Evolutionary conservation across 2,113 vertebrate species (phyloP), one percentile per base, ranked within the genome.

Genomic region (Gobio gobio): DNA sequence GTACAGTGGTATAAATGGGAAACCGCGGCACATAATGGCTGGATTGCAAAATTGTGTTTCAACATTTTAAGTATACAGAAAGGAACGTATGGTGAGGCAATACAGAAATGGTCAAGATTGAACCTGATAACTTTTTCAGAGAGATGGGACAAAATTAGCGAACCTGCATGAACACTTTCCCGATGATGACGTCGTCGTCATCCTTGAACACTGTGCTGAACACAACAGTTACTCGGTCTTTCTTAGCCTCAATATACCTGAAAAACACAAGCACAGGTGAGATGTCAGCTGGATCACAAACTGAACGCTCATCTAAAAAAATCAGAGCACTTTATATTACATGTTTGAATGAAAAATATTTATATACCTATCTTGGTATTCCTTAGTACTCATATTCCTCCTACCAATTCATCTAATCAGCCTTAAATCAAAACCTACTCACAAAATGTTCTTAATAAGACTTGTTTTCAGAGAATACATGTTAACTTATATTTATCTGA

Each of bases 121-220:
- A 70, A 70, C 18, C 66, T 10, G 66, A 73, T 12, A 47, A 7
- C 70, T 63, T 5, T 63, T 70, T 5, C 5, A 70, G 5, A 70
- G 33, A 40, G 40, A 36, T 40, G 33, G 2, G n/a, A 59, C 47
- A 0, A 2, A n/a, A 6, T 20, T 43, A 22, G 14, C 93, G 20
- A 94, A 97, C 98, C 98, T 99, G 98, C 98, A 99, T 99, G 90
- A 99, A 99, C 86, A 99, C 98, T 94, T 99, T 99, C 83, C 98
- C 98, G 0, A 99, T 97, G 92, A 99, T 96, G 90, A 99, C 98
- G 0, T 99, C 98, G 0, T 99, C 98, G 0, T 99, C 98, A 10
- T 99, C 98, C 92, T 99, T 99, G 93, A 99, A 99, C 87, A 99
- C 98, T 0, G 98, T 99, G 95, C 98, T 99, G 96, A 99, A 99